Conservation (phyloP, 2,113 vertebrate species). For the Protobothrops flavoviridis region DNA sequence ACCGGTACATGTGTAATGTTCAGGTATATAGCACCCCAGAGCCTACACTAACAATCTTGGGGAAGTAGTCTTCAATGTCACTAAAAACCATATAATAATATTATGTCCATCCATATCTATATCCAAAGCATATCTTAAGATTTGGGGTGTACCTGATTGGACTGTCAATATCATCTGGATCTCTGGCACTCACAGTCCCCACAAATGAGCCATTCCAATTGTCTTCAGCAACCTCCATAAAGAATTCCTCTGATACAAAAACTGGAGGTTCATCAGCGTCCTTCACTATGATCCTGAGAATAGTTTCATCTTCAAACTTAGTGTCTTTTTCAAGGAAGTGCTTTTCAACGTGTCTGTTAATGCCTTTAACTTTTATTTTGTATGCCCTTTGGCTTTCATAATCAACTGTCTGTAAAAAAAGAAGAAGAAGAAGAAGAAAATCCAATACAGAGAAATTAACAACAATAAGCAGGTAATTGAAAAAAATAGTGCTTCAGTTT, state of each 20-base stretch:
- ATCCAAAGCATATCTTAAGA: background rate
- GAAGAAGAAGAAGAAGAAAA: conserved; percentile 26
- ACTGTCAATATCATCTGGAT: conserved; percentile 77
- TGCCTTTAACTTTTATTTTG: conserved; percentile 75
- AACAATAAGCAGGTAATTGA: background rate
- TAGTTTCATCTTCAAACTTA: conserved; percentile 75
- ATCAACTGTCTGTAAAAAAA: conserved; percentile 78
- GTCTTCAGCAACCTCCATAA: conserved; percentile 83
- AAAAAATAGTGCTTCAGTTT: background rate
- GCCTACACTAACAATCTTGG: background rate
- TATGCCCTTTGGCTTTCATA: conserved; percentile 83
- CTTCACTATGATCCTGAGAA: conserved; percentile 82
- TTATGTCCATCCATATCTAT: background rate
- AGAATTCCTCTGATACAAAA: conserved; percentile 72
- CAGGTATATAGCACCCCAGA: background rate
- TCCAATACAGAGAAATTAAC: conserved; percentile 15
- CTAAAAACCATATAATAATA: background rate
- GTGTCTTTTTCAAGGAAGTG: conserved; percentile 65
- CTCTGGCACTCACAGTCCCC: conserved; percentile 79
- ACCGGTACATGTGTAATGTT: background rate
- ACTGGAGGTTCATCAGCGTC: conserved; percentile 90
- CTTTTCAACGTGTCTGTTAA: conserved; percentile 77
- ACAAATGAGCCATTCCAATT: conserved; percentile 67
- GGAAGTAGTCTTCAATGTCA: background rate
- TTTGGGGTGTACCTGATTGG: conserved; percentile 76